Evolutionary conservation across 2,888 invertebrate genomes (phyloP).

Genomic region (Timandra comae): DNA sequence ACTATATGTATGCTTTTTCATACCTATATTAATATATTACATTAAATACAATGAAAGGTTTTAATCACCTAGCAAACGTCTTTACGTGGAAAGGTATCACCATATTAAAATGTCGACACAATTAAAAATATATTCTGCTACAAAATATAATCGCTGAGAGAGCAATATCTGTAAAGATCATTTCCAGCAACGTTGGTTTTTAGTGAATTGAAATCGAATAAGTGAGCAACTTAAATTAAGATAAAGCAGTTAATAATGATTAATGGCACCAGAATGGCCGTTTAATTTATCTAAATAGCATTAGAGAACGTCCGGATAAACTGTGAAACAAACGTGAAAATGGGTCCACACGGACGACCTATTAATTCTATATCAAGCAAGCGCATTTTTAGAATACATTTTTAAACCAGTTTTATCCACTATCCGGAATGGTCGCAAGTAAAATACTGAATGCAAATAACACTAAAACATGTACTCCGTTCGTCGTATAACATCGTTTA

Average conservation of each 20-base stretch:
- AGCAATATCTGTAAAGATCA: conserved; percentile 25
- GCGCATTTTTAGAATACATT: conserved; percentile 3
- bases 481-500: no score
- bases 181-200: conserved; percentile 29
- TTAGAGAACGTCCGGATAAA: conserved; percentile 4
- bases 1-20: no score
- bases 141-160: conserved; percentile 10
- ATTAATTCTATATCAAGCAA: conserved; percentile 13
- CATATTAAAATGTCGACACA: no score
- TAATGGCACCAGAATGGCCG: conserved; percentile 20
- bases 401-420: conserved; percentile 7
- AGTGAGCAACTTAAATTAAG: conserved; percentile 26
- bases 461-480: conserved; percentile 8
- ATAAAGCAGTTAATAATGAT: conserved; percentile 21
- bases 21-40: no score
- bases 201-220: conserved; percentile 23
- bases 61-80: no score
- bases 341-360: conserved; percentile 5
- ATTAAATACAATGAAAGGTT: no score
- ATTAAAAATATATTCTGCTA: no score
- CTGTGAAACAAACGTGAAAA: no score
- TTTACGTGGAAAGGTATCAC: no score
- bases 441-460: conserved; percentile 11
- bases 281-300: conserved; percentile 7
- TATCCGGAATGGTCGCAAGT: conserved; percentile 4